Evolutionary conservation across 2,797 vertebrate species (phyloP).

Genomic region (Buceros bicornis): DNA sequence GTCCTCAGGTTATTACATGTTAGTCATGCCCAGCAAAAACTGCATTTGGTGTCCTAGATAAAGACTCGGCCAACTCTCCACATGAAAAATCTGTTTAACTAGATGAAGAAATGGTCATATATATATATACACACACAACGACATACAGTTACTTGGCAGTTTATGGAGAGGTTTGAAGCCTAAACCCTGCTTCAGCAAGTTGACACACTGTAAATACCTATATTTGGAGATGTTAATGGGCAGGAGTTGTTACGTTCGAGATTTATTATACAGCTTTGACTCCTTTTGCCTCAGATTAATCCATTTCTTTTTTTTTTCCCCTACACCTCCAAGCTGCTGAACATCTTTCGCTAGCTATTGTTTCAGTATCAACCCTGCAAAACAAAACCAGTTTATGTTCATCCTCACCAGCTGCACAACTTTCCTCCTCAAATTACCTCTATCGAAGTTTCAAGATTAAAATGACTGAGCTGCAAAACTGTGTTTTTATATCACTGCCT

Average conservation of each 20-base stretch:
- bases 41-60: neutral
- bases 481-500: too few relatives aligned
- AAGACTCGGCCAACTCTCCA: neutral
- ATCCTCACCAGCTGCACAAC: conserved; percentile 17
- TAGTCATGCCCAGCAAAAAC: neutral
- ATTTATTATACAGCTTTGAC: neutral
- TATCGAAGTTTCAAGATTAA: conserved; percentile 10
- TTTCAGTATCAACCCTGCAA: conserved; percentile 31
- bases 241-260: neutral
- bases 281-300: neutral
- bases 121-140: neutral
- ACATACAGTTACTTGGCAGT: neutral
- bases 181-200: neutral
- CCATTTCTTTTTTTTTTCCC: neutral
- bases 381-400: conserved; percentile 54
- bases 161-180: neutral
- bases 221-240: neutral
- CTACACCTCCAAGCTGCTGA: conserved; percentile 12
- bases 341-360: conserved; percentile 26
- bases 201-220: neutral
- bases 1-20: neutral
- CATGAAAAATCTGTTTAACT: neutral
- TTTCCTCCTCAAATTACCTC: conserved; percentile 51
- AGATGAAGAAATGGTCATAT: neutral
- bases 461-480: neutral